Base-by-base conservation (phyloP, 2,888 invertebrate genomes). In the Papilio protenor region DNA sequence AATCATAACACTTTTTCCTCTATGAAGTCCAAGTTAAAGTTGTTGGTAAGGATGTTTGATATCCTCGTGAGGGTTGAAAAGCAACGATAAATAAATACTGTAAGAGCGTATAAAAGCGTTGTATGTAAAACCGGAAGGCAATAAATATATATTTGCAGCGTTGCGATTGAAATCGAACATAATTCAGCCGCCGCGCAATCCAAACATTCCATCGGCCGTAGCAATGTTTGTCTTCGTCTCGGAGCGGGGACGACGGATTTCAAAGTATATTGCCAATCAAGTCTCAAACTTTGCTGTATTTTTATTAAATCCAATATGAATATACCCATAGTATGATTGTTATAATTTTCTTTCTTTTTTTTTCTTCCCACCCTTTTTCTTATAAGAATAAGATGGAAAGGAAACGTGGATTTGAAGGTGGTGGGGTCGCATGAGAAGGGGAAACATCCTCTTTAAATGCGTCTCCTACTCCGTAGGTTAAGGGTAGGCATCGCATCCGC, bases 201-300 rank as follows among this genome's bases (percentile, higher is more conserved):
- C 71, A 76, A 76, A 76, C 70, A 76, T 76, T 76, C 47, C 57
- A 18, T 27, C 66, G 33, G 21, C 71, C 27, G 69, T n/a, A 27
- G 70, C 76, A 70, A 71, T 71, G 71, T 76, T 71, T 76, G 76
- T 76, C 61, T 71, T 33, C 71, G 23, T 47, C 71, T 76, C 70
- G 59, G 33, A 18, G 71, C 76, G 47, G 23, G 23, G 55, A 40
- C 57, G 47, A 47, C 52, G 69, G 59, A 76, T 71, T 59, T 57
- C 76, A 57, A 57, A 76, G 70, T 59, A 59, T 71, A 76, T 71
- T 76, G 59, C 70, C 76, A 76, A 76, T 71, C 59, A 71, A 71
- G 45, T 71, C 59, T 27, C 64, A 71, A 71, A 59, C 45, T 76
- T 71, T 71, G 10, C 12, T 47, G 27, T 69, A 18, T 75, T 69